Evolutionary conservation across 2,113 vertebrate species (phyloP).

Genomic region (Coracopsis vasa): DNA sequence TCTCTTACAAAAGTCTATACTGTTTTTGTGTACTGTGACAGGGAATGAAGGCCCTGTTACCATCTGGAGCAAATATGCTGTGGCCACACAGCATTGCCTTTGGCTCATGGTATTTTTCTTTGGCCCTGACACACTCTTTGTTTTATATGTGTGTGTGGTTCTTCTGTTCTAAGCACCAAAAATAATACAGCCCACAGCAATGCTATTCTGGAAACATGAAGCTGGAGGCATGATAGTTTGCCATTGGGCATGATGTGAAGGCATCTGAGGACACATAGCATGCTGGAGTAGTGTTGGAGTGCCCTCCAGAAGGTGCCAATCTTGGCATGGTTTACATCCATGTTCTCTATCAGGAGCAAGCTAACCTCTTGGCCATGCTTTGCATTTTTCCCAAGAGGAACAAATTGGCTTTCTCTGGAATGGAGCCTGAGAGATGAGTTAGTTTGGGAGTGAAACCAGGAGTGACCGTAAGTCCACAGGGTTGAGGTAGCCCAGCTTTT

Average conservation of each 20-base stretch:
- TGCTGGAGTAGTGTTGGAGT: not conserved
- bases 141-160: constrained; percentile 14
- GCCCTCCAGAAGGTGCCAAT: not conserved
- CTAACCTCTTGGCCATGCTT: not conserved
- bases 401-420: not conserved
- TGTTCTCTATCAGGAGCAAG: not conserved
- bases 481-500: not conserved
- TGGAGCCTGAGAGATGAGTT: not conserved
- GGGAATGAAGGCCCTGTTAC: not conserved
- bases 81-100: not conserved
- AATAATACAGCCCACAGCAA: constrained; percentile 36
- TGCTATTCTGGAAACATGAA: constrained; percentile 19
- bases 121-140: not conserved
- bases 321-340: not conserved
- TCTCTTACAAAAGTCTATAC: not conserved
- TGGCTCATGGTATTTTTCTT: not conserved
- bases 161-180: not conserved
- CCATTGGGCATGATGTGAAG: not conserved
- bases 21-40: not conserved
- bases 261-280: not conserved
- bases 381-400: not conserved
- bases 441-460: not conserved
- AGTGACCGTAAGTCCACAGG: not conserved
- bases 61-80: not conserved
- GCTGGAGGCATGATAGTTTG: not conserved